These are phyloP conservation scores for Tipula helvola DNA, from an alignment of 2,888 invertebrate genomes.

Conservation along the genomic window DNA sequence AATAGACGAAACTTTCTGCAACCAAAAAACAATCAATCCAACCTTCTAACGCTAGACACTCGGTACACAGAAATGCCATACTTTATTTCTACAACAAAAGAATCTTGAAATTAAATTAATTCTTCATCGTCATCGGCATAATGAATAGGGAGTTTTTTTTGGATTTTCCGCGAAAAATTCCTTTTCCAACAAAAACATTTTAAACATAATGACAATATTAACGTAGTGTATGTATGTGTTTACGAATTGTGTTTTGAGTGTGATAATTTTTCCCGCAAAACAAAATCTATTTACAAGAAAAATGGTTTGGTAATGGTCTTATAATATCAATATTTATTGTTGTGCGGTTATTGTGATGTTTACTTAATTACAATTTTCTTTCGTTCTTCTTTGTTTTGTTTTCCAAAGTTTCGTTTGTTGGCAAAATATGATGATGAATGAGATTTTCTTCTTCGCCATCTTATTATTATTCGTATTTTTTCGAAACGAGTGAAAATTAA, in stretches of 20 bases:
- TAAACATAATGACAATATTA: neutral
- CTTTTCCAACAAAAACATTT: neutral
- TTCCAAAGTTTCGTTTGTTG: neutral
- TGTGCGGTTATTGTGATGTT: neutral
- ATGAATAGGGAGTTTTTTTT: neutral
- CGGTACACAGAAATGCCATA: neutral
- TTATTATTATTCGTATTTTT: neutral
- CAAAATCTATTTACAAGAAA: neutral
- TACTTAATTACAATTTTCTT: neutral
- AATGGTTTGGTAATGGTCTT: neutral
- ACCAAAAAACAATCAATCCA: neutral
- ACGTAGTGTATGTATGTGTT: neutral
- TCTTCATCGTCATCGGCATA: neutral
- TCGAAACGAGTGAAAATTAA: neutral
- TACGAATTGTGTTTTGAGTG: neutral
- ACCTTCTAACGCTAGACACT: neutral
- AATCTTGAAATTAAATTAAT: neutral
- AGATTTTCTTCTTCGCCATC: neutral
- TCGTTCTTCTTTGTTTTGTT: neutral
- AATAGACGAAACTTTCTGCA: neutral
- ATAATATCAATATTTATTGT: constrained; percentile 4
- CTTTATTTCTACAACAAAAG: neutral
- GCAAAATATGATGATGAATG: neutral
- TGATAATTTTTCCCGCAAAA: neutral
- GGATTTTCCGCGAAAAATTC: neutral